A percentile compares a stretch with the other conserved stretches of the same genome.
These are phyloP conservation scores for Perodicticus potto DNA, from an alignment of 2,797 vertebrate genomes.

Conservation along the genomic window DNA sequence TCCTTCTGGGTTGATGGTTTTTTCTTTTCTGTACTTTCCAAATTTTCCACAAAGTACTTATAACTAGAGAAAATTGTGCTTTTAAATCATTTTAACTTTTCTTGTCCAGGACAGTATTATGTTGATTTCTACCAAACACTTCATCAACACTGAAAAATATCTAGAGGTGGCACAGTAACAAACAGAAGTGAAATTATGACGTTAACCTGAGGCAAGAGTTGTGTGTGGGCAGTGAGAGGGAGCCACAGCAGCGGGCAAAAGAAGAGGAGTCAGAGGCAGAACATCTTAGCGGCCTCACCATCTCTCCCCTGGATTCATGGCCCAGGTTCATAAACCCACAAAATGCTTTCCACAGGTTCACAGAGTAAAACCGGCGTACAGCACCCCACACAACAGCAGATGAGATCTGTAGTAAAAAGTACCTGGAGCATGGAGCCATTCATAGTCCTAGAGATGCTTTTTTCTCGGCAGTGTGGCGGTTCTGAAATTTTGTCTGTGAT, in stretches of 20 bases:
- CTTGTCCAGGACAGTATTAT: neutral
- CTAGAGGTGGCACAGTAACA: neutral
- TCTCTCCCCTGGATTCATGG: neutral
- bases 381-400: neutral
- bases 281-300: neutral
- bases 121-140: slow-evolving; percentile 1
- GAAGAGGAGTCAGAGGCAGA: neutral
- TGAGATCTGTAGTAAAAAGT: neutral
- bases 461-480: neutral
- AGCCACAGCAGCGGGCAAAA: neutral
- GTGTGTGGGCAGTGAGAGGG: neutral
- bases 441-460: neutral
- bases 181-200: neutral
- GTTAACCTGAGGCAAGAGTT: neutral
- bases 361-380: neutral
- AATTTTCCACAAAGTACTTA: slow-evolving; percentile 16
- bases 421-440: neutral
- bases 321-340: neutral
- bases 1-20: slow-evolving; percentile 18
- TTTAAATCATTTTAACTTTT: slow-evolving; percentile 27
- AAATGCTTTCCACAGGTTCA: neutral
- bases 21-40: neutral
- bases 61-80: neutral
- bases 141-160: slow-evolving; percentile 9
- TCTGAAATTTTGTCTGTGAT: neutral